phyloP scores from a whole-genome alignment of 2,797 vertebrate genomes.

The Triplophysa yarkandensis region DNA sequence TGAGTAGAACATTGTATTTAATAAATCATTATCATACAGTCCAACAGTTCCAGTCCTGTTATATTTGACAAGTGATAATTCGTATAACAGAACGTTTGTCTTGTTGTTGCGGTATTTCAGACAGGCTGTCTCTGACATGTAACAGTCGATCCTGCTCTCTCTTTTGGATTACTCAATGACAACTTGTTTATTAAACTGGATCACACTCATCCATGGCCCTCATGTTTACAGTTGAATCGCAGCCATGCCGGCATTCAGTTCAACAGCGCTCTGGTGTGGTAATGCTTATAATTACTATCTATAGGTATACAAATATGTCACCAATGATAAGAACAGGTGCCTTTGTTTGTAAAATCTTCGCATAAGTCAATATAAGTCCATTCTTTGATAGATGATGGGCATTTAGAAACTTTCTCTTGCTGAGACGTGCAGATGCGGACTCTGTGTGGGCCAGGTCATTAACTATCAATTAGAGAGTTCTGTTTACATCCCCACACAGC shows the following conservation, averaged over 20 bases:
- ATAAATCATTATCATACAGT: no score
- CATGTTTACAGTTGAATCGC: background rate
- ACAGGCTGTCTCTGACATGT: background rate
- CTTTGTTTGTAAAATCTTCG: constrained; percentile 8
- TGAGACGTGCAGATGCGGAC: background rate
- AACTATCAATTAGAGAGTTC: constrained; percentile 2
- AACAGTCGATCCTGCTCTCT: no score
- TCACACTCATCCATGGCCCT: background rate
- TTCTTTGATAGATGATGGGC: background rate
- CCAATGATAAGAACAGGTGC: constrained; percentile 25
- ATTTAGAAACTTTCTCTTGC: background rate
- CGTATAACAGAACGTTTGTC: background rate
- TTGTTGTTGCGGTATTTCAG: background rate
- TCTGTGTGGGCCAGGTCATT: constrained; percentile 4
- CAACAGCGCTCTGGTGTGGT: background rate
- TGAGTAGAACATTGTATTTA: background rate
- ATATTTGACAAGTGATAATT: background rate
- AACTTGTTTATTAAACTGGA: no score
- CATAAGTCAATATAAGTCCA: background rate
- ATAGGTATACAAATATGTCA: constrained; percentile 11
- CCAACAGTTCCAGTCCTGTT: background rate
- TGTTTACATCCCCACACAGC: background rate
- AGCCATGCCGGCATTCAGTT: background rate
- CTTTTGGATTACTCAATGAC: no score
- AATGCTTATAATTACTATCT: background rate